Evolutionary conservation across 2,888 invertebrate species (phyloP).

Genomic region (Strigamia crassipes): DNA sequence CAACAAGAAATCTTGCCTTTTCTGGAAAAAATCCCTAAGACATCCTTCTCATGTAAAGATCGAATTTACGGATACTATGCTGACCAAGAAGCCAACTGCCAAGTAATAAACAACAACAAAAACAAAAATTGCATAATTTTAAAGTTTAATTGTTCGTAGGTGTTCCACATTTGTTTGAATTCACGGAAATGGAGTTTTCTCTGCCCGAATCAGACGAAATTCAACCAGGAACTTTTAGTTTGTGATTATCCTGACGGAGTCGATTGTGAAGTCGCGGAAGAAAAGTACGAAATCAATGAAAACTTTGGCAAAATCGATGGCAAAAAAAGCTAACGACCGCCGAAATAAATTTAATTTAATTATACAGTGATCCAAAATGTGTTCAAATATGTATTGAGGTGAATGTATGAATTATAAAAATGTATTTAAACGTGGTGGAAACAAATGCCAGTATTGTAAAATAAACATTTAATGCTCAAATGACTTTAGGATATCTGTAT

Average conservation of each 20-base stretch:
- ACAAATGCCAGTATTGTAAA: background rate
- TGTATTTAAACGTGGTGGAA: background rate
- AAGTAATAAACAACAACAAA: too few species aligned
- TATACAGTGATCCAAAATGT: background rate
- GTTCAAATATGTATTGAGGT: background rate
- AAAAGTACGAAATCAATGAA: conserved; percentile 48
- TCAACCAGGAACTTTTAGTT: conserved; percentile 48
- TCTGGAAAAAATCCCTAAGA: conserved; percentile 48
- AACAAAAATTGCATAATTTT: too few species aligned
- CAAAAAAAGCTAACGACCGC: background rate
- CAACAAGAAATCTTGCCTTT: conserved; percentile 48
- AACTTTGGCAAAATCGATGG: conserved; percentile 1
- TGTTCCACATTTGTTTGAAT: conserved; percentile 35
- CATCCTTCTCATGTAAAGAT: conserved; percentile 47
- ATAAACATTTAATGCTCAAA: conserved; percentile 3
- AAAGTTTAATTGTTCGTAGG: too few species aligned
- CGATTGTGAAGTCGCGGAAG: conserved; percentile 47
- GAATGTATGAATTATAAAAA: background rate
- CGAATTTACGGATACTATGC: conserved; percentile 50
- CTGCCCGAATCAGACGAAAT: conserved; percentile 26
- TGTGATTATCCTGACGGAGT: conserved; percentile 50
- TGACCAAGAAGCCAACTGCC: conserved; percentile 49
- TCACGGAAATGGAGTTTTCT: conserved; percentile 39
- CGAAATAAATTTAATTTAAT: background rate
- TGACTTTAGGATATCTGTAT: background rate